phyloP scores from a whole-genome alignment of 1,140 invertebrate genomes.

The Heliconius congener region DNA sequence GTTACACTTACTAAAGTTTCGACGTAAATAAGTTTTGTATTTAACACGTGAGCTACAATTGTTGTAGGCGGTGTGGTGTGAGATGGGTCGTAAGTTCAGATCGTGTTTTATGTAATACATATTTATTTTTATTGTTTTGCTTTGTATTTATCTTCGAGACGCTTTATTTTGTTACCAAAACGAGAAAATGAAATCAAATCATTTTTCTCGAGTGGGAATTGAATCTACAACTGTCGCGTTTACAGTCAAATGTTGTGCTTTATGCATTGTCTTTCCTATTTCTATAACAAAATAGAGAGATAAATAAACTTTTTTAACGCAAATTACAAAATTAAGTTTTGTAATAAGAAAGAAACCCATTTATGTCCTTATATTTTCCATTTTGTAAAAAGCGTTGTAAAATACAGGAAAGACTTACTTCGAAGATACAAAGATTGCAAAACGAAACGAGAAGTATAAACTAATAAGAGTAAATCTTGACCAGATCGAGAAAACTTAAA shows the following conservation, averaged over 20 bases:
- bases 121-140: background rate
- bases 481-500: conserved; percentile 1
- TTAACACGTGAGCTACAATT: conserved; percentile 16
- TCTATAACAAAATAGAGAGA: too few species aligned
- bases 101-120: background rate
- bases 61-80: background rate
- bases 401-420: background rate
- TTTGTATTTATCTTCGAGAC: too few species aligned
- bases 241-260: too few species aligned
- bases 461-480: conserved; percentile 6
- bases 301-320: too few species aligned
- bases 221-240: too few species aligned
- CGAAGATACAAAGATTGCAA: background rate
- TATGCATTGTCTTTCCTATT: too few species aligned
- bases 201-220: too few species aligned
- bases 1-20: conserved; percentile 16
- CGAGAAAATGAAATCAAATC: too few species aligned
- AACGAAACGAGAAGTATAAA: conserved; percentile 1
- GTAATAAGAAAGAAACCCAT: too few species aligned
- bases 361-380: too few species aligned
- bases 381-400: background rate
- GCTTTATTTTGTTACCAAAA: too few species aligned
- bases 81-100: background rate
- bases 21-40: conserved; percentile 26
- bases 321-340: too few species aligned